Base-by-base conservation (phyloP, 2,888 invertebrate species). In the Campoletis raptor region DNA sequence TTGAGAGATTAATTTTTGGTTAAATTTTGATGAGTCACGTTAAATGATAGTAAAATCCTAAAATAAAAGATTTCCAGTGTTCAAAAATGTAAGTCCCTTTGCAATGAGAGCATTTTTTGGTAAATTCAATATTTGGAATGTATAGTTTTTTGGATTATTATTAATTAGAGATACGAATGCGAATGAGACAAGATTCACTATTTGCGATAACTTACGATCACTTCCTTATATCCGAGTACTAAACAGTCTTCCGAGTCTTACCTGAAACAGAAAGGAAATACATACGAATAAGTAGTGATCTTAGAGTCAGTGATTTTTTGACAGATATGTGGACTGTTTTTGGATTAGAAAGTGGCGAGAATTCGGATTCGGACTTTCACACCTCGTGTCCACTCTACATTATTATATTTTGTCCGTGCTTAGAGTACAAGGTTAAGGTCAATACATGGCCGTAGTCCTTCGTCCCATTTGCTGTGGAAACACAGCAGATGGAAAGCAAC, bases 191-290 rank as follows among this genome's bases (percentile, higher is more conserved):
- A 66, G 45, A 69, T 69, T 57, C 74, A 64, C 42, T 45, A 30
- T 74, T 36, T 77, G 79, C 76, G 83, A 79, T 52, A 72, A 86
- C 85, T 86, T 86, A 86, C 85, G 80, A 83, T 86, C 76, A 83
- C 48, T 83, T 83, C 76, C 80, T 80, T 83, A 86, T 72, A 80
- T 83, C 85, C 85, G 76, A 83, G 83, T 77, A 86, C 80, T 86
- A 83, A 83, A 83, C 80, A 72, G 85, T 86, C 76, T 83, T 70
- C 80, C 83, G 76, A 83, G 76, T 70, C 85, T 86, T 86, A 86
- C 85, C 85, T 86, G 83, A 10, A 83, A 86, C 76, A 85, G 15
- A 83, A 70, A 85, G 30, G 66, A 73, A 72, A 36, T 37, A 45
- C 2, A 54, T 12, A 5, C 1, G 15, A 54, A 64, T 52, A 18